Evolutionary conservation across 2,888 invertebrate species (phyloP), one percentile per base, ranked within the genome.

Genomic region (Lysandra bellargus): DNA sequence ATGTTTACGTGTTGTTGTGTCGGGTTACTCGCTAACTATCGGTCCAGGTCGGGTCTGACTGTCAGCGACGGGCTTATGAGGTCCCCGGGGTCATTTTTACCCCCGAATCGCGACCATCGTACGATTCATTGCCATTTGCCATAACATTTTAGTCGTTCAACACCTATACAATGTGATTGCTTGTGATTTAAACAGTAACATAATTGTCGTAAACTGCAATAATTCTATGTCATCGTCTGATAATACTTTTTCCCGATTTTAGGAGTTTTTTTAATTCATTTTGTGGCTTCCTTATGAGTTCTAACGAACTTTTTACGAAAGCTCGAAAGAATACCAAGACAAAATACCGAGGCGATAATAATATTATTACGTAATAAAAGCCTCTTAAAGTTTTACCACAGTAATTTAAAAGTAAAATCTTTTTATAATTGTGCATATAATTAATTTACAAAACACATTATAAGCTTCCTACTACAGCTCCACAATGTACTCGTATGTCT

Each of bases 41-140:
- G 17, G 5, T 17, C 4, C 64, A 64, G 69, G 69, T 33, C 33
- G 69, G 69, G 69, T 69, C 33, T 37, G 69, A 69, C 30, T 69
- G 37, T 69, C 69, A 37, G 5, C 17, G 33, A 33, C 17, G 64
- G 64, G 64, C 30, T 61, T 61, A 61, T 61, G 61, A 69, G 64
- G 30, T 69, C 69, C 69, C 69, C 12, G 33, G 69, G 69, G 69
- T 69, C 69, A 69, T 69, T 69, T 69, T 69, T 64, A 64, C 12
- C 64, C 61, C 30, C 64, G 23, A 64, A 23, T 4, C 33, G 23
- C 69, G 33, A 37, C 1, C n/a, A 23, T 61, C 61, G 4, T 23
- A 7, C 61, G 5, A 23, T 23, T 61, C 61, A 61, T 61, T 23
- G 61, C 61, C 61, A 23, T 61, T 23, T 23, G 23, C 23, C 23